Conservation (phyloP, 2,888 invertebrate species). For the Meteorus colon region DNA sequence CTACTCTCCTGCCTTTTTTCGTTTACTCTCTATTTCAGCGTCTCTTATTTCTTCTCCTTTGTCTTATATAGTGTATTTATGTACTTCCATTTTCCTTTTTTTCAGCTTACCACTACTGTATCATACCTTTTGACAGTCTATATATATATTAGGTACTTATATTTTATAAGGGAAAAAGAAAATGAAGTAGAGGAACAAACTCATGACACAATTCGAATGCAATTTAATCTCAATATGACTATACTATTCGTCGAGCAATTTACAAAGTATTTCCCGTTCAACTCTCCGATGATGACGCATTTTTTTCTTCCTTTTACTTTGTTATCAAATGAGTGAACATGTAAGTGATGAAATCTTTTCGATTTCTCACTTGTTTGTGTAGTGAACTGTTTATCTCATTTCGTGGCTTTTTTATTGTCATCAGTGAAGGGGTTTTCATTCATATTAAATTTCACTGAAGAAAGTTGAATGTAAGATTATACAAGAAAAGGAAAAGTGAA, state of each 20-base stretch:
- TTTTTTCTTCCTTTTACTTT: background rate
- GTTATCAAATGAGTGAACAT: background rate
- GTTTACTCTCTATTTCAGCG: background rate
- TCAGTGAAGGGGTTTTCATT: too few species aligned
- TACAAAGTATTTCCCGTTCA: background rate
- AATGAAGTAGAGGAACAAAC: background rate
- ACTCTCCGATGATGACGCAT: too few species aligned
- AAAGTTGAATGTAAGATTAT: too few species aligned
- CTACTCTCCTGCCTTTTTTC: background rate
- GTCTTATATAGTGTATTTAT: background rate
- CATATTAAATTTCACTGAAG: too few species aligned
- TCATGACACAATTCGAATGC: background rate
- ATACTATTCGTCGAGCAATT: background rate
- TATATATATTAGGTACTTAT: background rate
- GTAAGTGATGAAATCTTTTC: background rate
- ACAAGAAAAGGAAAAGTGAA: too few species aligned
- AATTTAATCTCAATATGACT: background rate
- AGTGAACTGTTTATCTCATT: too few species aligned
- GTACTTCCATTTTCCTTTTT: background rate
- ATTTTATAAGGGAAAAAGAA: background rate
- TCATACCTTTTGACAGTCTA: background rate
- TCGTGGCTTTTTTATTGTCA: too few species aligned
- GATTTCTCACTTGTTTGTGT: too few species aligned
- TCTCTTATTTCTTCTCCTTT: background rate
- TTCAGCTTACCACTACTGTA: background rate